Evolutionary conservation across 2,888 invertebrate genomes (phyloP), one percentile per base, ranked within the genome.

Genomic region (Nomada flava): DNA sequence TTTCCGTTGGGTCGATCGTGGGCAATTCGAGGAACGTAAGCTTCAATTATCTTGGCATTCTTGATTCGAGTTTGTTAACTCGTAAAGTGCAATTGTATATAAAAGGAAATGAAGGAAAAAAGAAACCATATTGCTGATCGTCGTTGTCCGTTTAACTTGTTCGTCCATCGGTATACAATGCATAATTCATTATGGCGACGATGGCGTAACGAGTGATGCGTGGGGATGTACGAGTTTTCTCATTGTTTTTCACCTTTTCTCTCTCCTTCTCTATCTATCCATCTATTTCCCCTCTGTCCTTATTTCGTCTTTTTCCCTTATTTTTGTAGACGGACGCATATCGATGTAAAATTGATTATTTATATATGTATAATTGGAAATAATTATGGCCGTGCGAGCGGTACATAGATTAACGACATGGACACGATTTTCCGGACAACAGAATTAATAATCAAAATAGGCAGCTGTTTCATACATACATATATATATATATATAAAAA

Each of bases 71-170:
- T 75, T 71, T 52, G 44, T 79, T 55, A 20, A 75, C 74, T 75
- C 70, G 47, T 71, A 26, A 60, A 82, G 82, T 74, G 82, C 82
- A 74, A 82, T 80, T 80, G 80, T 76, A 69, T 71, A 64, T 36
- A 64, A 55, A 18, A n/a, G 7, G 0, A 0, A n/a, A 3, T 3
- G 42, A 44, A 2, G n/a, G 15, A 52, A 36, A n/a, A 23, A 42
- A 9, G 36, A 18, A 15, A 68, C 44, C 29, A 55, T 18, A 26
- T 57, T 29, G 4, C 57, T 36, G 68, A 71, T 18, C 62, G 23
- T 74, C 62, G 74, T 78, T 73, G 68, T 78, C 57, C 50, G 65
- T 70, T 70, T 73, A 36, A 62, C 36, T 55, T 79, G 47, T 76
- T 71, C 70, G 70, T 76, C 20, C 50, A 23, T 76, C 47, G n/a